These are phyloP conservation scores for Cisticola juncidis DNA, from an alignment of 2,113 vertebrate genomes.

Conservation along the genomic window DNA sequence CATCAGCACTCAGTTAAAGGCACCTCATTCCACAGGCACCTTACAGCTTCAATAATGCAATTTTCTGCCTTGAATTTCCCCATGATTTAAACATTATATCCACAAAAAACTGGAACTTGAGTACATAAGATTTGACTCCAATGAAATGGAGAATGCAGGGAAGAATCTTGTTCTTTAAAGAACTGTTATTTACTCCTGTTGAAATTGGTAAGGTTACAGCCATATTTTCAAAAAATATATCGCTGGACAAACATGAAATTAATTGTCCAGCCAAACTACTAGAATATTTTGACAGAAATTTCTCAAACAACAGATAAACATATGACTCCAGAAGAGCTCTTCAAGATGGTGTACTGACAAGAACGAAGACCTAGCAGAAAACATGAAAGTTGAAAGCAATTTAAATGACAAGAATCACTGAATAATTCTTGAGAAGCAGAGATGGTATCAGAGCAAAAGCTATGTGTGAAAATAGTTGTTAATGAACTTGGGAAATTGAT, in stretches of 20 bases:
- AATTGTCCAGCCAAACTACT: not conserved
- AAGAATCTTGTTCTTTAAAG: not conserved
- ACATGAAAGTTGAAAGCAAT: not conserved
- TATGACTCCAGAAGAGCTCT: not conserved
- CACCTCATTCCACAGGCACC: slow-evolving; percentile 15
- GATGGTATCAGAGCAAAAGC: not conserved
- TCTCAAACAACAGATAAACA: not conserved
- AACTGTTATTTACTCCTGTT: not conserved
- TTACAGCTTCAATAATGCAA: not conserved
- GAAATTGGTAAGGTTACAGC: not conserved
- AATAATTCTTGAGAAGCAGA: not conserved
- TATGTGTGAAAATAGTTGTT: not conserved
- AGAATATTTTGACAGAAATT: not conserved
- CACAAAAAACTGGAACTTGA: not conserved
- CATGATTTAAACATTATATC: not conserved
- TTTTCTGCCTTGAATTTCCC: not conserved
- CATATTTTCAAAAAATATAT: not conserved
- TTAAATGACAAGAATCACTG: not conserved
- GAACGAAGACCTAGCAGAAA: not conserved
- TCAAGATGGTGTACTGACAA: not conserved
- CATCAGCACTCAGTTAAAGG: slow-evolving; percentile 45
- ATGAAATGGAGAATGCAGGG: not conserved
- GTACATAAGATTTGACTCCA: not conserved
- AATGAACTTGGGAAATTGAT: not conserved
- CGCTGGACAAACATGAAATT: not conserved